These are phyloP conservation scores for Scleropages formosus DNA, from an alignment of 2,797 vertebrate species.

Conservation along the genomic window DNA sequence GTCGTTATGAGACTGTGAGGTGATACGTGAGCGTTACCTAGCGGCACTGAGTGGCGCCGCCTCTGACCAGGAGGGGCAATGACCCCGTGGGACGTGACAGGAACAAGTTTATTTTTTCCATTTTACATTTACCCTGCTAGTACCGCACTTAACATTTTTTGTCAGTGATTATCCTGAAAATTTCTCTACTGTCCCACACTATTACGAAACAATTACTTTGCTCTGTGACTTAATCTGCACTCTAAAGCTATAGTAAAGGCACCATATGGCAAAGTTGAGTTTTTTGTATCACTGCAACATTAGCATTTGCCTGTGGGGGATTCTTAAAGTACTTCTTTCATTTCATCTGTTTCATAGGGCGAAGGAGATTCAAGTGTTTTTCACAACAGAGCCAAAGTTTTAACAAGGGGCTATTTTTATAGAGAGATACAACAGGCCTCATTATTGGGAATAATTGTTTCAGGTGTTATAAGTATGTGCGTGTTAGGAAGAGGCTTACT, in stretches of 20 bases:
- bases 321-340: constrained; percentile 27
- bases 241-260: constrained; percentile 47
- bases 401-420: constrained; percentile 25
- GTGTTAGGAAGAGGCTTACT: neutral
- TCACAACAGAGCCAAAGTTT: constrained; percentile 25
- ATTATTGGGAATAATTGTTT: constrained; percentile 20
- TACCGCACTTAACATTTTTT: constrained; percentile 43
- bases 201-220: constrained; percentile 65
- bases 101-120: constrained; percentile 50
- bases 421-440: neutral
- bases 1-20: too few relatives aligned
- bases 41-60: too few relatives aligned
- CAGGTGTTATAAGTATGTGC: neutral
- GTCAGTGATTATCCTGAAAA: constrained; percentile 44
- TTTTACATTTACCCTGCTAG: constrained; percentile 36
- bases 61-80: too few relatives aligned
- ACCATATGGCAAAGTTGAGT: constrained; percentile 39
- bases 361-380: constrained; percentile 30
- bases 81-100: too few relatives aligned
- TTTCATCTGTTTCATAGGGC: constrained; percentile 37
- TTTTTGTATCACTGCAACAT: constrained; percentile 36
- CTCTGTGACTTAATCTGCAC: constrained; percentile 45
- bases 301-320: constrained; percentile 36
- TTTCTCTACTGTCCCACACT: constrained; percentile 60
- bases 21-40: too few relatives aligned